phyloP scores from a whole-genome alignment of 2,113 vertebrate species.

The Petromus typicus region DNA sequence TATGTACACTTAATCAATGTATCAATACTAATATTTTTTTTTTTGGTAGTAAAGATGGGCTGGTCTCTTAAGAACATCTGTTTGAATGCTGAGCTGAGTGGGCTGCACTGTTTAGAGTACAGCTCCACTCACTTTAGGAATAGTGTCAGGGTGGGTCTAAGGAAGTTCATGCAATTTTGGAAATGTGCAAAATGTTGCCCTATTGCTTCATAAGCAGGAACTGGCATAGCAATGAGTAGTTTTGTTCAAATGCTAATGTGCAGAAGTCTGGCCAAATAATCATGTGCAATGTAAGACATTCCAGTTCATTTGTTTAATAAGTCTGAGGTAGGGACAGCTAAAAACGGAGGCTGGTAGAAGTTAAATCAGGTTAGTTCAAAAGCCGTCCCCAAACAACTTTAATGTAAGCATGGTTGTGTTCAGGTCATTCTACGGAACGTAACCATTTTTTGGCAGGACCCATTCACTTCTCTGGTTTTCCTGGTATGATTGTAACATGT shows the following conservation, averaged over 20 bases:
- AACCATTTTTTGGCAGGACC: accelerated
- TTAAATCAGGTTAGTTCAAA: not conserved
- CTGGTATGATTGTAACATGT: not conserved
- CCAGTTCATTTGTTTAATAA: not conserved
- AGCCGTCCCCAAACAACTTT: not conserved
- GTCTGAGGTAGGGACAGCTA: not conserved
- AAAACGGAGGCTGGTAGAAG: not conserved
- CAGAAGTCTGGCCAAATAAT: not conserved
- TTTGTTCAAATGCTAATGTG: not conserved
- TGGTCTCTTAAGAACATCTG: not conserved
- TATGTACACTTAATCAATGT: not conserved
- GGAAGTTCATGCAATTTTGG: not conserved
- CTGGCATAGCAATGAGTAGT: not conserved
- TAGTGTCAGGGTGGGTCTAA: not conserved
- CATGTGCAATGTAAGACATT: not conserved
- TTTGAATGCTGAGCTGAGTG: not conserved
- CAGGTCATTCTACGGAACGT: not conserved
- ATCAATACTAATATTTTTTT: not conserved
- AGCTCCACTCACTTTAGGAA: not conserved
- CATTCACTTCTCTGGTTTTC: not conserved
- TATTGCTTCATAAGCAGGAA: not conserved
- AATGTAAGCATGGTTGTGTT: accelerated
- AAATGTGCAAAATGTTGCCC: not conserved
- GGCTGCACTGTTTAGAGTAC: not conserved
- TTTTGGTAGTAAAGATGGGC: not conserved